Conservation (phyloP, 92 coral and sea anemone species). For the Zoanthus sansibaricus region DNA sequence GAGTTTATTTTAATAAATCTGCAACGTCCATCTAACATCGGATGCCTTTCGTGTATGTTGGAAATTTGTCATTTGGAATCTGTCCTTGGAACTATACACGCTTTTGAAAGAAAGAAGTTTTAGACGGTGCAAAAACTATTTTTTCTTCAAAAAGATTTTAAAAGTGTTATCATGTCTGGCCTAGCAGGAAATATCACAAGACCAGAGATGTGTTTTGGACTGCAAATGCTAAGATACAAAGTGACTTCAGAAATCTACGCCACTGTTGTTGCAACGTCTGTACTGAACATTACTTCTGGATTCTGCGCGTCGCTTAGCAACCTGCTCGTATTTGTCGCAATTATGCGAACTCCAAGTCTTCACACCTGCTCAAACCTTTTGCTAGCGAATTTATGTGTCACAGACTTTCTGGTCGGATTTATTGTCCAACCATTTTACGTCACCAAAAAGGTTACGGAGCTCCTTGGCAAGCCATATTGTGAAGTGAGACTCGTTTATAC, state of each 20-base stretch:
- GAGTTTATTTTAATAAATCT: too few relatives aligned
- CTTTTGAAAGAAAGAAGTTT: too few relatives aligned
- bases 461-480: conserved; percentile 47
- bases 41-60: too few relatives aligned
- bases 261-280: conserved; percentile 32
- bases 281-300: conserved; percentile 34
- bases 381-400: conserved; percentile 45
- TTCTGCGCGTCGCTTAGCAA: conserved; percentile 45
- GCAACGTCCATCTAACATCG: too few relatives aligned
- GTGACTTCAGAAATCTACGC: conserved; percentile 38
- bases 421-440: conserved; percentile 50
- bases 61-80: too few relatives aligned
- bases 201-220: conserved; percentile 36
- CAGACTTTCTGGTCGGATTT: conserved; percentile 50
- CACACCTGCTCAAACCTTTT: conserved; percentile 40
- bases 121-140: not conserved
- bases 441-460: conserved; percentile 53
- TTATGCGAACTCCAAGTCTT: conserved; percentile 35
- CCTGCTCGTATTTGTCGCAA: conserved; percentile 37
- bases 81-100: too few relatives aligned
- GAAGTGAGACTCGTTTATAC: conserved; percentile 45
- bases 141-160: too few relatives aligned
- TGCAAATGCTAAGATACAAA: conserved; percentile 19
- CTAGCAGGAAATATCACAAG: not conserved
- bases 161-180: not conserved